Conservation (phyloP, 2,888 invertebrate species). For the Phaonia tiefii region DNA sequence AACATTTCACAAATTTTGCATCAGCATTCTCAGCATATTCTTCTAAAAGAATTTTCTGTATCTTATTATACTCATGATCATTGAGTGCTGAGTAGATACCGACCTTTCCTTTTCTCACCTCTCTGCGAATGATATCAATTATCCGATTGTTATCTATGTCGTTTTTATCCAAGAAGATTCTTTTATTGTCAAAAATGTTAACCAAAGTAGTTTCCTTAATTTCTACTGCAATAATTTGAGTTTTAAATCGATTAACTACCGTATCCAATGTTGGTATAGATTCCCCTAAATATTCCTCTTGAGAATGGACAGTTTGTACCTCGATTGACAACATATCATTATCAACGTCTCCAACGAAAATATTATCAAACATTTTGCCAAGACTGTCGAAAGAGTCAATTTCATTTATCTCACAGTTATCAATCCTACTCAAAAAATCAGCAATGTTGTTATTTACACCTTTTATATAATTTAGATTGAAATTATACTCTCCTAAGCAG, state of each 20-base stretch:
- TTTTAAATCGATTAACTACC: too few relatives aligned
- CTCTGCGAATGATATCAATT: constrained; percentile 39
- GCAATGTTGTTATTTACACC: too few relatives aligned
- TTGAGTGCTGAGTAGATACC: constrained; percentile 2
- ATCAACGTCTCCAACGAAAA: not conserved
- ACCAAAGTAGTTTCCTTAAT: constrained; percentile 22
- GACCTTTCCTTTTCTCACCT: constrained; percentile 40
- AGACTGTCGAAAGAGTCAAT: constrained; percentile 19
- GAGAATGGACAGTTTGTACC: constrained; percentile 41
- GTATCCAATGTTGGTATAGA: too few relatives aligned
- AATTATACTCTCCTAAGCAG: constrained; percentile 63
- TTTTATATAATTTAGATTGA: constrained; percentile 56
- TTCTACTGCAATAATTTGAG: constrained; percentile 46
- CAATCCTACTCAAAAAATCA: too few relatives aligned
- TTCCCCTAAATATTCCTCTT: too few relatives aligned
- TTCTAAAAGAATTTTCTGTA: too few relatives aligned
- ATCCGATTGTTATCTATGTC: constrained; percentile 29
- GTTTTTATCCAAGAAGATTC: constrained; percentile 40
- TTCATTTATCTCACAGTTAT: too few relatives aligned
- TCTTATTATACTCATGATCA: too few relatives aligned
- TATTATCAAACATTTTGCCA: not conserved
- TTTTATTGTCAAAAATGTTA: constrained; percentile 39
- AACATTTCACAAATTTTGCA: too few relatives aligned
- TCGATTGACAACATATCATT: constrained; percentile 14
- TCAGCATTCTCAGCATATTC: too few relatives aligned